A percentile compares a stretch with the other conserved stretches of the same genome.
Evolutionary conservation across 2,888 invertebrate genomes (phyloP).

Genomic region (Suillia variegata): DNA sequence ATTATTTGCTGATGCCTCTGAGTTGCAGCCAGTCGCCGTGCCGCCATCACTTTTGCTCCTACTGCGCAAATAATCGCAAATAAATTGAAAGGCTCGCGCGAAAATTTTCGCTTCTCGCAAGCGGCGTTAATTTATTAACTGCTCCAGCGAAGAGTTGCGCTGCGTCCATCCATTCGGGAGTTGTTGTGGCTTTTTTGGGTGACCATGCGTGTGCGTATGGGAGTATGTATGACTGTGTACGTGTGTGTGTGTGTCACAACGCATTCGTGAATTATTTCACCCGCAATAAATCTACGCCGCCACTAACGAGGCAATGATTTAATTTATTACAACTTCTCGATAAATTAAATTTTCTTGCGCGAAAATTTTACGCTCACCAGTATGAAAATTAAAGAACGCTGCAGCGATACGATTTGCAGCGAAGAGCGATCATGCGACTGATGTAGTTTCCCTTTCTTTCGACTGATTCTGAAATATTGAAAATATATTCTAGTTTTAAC

Average conservation of each 20-base stretch:
- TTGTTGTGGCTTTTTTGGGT: conserved; percentile 14
- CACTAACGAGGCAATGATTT: conserved; percentile 50
- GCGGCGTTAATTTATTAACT: conserved; percentile 12
- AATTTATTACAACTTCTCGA: conserved; percentile 50
- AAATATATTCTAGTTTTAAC: no score
- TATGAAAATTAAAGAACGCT: no score
- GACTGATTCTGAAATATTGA: no score
- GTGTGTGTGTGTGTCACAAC: background rate
- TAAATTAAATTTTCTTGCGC: conserved; percentile 42
- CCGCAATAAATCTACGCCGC: conserved; percentile 31
- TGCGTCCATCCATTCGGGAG: background rate
- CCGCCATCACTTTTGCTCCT: conserved; percentile 8
- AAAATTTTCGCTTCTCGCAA: conserved; percentile 16
- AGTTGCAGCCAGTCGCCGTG: conserved; percentile 1
- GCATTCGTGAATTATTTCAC: conserved; percentile 32
- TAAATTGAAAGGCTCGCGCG: conserved; percentile 29
- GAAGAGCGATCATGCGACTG: no score
- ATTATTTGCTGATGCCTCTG: conserved; percentile 9
- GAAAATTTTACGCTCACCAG: background rate
- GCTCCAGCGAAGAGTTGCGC: conserved; percentile 14
- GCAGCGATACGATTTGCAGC: no score
- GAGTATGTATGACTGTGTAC: conserved; percentile 25
- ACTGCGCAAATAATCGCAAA: conserved; percentile 23
- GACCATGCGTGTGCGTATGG: conserved; percentile 1
- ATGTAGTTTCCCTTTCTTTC: no score